Evolutionary conservation across 2,888 invertebrate genomes (phyloP).

Genomic region (Seira sanloemensis): DNA sequence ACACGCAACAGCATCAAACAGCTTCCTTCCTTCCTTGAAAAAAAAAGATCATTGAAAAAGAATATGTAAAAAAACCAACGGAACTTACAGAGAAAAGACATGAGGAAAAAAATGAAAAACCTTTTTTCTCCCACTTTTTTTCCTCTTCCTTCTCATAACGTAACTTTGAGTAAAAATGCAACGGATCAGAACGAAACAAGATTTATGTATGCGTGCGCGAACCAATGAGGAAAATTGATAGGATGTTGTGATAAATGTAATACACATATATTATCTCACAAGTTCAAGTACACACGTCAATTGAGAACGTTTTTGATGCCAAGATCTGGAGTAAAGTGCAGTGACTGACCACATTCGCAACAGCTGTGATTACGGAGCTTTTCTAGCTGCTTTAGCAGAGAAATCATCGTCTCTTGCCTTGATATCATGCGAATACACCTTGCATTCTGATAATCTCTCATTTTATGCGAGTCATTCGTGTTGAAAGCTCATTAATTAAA

Average conservation of each 20-base stretch:
- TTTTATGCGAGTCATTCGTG: conserved; percentile 1
- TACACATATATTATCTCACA: not conserved
- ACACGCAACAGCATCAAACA: conserved; percentile 5
- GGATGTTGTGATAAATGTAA: not conserved
- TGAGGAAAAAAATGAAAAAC: not conserved
- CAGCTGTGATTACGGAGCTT: not conserved
- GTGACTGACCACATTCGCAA: conserved; percentile 47
- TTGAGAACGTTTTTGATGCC: not conserved
- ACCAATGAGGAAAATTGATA: conserved; percentile 3
- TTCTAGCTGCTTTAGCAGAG: not conserved
- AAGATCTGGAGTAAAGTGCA: conserved; percentile 56
- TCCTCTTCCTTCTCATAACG: conserved; percentile 36
- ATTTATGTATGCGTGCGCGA: conserved; percentile 26
- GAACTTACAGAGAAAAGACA: not conserved
- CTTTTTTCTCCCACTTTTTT: conserved; percentile 7
- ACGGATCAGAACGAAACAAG: conserved; percentile 36
- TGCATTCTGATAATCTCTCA: too few relatives aligned
- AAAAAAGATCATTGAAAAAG: not conserved
- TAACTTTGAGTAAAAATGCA: conserved; percentile 57
- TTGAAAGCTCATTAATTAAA: conserved; percentile 4
- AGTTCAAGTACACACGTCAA: not conserved
- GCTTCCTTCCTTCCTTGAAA: conserved; percentile 33
- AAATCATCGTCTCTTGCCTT: not conserved
- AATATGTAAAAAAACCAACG: not conserved
- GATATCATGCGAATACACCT: not conserved